phyloP scores from a whole-genome alignment of 2,888 invertebrate species.

The Limenitis camilla region DNA sequence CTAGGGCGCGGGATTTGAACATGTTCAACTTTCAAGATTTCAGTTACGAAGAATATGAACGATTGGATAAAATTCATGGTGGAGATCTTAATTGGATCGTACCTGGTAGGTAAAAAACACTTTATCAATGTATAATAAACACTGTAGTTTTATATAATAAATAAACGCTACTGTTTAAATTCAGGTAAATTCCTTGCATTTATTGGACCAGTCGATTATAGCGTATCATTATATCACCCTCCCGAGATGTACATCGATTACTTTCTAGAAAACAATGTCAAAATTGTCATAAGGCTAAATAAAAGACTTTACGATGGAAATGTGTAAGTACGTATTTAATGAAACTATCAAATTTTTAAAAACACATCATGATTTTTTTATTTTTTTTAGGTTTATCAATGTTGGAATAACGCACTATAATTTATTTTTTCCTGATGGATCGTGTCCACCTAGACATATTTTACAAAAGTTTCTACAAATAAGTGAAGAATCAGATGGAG shows the following conservation, averaged over 20 bases:
- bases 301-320: slow-evolving; percentile 85
- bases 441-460: slow-evolving; percentile 86
- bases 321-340: slow-evolving; percentile 61
- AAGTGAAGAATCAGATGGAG: slow-evolving; percentile 81
- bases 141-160: too few species aligned
- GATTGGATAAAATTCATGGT: slow-evolving; percentile 85
- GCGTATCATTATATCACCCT: slow-evolving; percentile 74
- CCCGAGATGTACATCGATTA: slow-evolving; percentile 91
- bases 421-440: slow-evolving; percentile 91
- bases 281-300: slow-evolving; percentile 88
- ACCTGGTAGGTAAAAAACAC: slow-evolving; percentile 78
- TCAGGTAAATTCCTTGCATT: slow-evolving; percentile 86
- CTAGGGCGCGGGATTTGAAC: slow-evolving; percentile 81
- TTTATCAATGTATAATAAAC: not conserved
- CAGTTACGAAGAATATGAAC: slow-evolving; percentile 87
- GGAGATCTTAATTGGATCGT: slow-evolving; percentile 94
- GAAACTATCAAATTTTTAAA: not conserved
- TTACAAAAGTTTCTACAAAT: slow-evolving; percentile 86
- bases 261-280: slow-evolving; percentile 86
- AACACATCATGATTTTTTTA: not conserved
- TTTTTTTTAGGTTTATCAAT: slow-evolving; percentile 50
- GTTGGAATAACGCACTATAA: slow-evolving; percentile 90
- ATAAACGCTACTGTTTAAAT: not conserved
- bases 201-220: slow-evolving; percentile 82
- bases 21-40: slow-evolving; percentile 90